Conservation (phyloP, 2,888 invertebrate species). For the Rhaphigaster nebulosa region DNA sequence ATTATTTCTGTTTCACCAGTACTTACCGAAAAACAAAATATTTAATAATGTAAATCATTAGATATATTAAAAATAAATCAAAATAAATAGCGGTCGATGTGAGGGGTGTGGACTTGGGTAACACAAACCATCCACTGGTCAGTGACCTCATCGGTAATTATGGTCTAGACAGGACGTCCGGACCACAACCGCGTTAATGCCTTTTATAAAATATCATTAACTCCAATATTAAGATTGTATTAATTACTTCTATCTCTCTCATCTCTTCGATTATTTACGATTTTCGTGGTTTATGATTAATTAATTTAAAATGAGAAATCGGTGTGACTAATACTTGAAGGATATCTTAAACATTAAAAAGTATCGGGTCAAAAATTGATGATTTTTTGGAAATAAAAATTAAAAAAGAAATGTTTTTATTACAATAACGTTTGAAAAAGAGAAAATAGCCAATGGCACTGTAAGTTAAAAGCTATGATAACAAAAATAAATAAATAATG, state of each 20-base stretch:
- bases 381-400: no score
- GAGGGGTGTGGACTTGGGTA: neutral
- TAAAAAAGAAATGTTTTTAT: no score
- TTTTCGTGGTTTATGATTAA: neutral
- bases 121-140: neutral
- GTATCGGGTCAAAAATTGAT: no score
- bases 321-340: no score
- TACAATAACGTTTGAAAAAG: no score
- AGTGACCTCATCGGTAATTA: neutral
- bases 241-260: neutral
- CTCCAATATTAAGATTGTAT: neutral
- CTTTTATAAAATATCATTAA: neutral
- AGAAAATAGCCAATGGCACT: no score
- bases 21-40: no score
- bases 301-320: no score
- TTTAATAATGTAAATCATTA: neutral
- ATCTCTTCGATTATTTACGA: neutral
- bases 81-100: neutral
- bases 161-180: constrained; percentile 39
- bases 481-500: no score
- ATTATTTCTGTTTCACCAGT: no score
- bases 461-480: no score
- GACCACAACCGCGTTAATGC: neutral
- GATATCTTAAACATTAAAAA: no score
- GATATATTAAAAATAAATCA: neutral